Conservation (phyloP, 64 coral and sea anemone genomes). For the Actinia equina region DNA sequence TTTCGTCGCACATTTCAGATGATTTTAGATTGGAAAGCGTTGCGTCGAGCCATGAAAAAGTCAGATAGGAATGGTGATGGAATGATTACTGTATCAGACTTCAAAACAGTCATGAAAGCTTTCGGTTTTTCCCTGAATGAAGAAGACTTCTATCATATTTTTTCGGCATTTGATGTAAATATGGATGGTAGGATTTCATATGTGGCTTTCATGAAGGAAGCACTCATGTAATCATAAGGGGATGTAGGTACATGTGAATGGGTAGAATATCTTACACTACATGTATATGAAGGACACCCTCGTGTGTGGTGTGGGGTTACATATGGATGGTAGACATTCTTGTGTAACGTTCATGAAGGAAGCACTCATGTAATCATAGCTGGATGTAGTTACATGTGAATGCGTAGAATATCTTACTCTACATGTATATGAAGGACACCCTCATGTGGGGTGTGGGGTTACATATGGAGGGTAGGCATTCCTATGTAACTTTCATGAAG, state of each 20-base stretch:
- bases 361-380: too few species aligned
- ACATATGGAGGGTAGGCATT: conserved; percentile 57
- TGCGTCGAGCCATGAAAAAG: conserved; percentile 50
- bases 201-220: conserved; percentile 9
- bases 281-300: neutral
- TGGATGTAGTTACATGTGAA: neutral
- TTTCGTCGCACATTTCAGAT: neutral
- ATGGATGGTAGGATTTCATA: conserved; percentile 81
- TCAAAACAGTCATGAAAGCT: conserved; percentile 36
- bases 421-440: neutral
- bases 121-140: conserved; percentile 65
- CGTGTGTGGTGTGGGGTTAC: conserved; percentile 48
- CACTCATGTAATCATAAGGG: neutral
- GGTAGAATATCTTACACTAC: too few species aligned
- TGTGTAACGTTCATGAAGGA: conserved; percentile 77
- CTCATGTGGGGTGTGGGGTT: too few species aligned
- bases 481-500: conserved; percentile 39
- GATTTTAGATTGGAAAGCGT: conserved; percentile 12
- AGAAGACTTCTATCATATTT: conserved; percentile 91
- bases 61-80: conserved; percentile 56
- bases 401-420: too few species aligned
- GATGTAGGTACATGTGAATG: conserved; percentile 4
- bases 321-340: conserved; percentile 25
- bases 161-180: conserved; percentile 67
- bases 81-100: conserved; percentile 65